Evolutionary conservation across 23 tunicate species (phyloP), one percentile per base, ranked within the genome.

Genomic region (Clavelina lepadiformis): DNA sequence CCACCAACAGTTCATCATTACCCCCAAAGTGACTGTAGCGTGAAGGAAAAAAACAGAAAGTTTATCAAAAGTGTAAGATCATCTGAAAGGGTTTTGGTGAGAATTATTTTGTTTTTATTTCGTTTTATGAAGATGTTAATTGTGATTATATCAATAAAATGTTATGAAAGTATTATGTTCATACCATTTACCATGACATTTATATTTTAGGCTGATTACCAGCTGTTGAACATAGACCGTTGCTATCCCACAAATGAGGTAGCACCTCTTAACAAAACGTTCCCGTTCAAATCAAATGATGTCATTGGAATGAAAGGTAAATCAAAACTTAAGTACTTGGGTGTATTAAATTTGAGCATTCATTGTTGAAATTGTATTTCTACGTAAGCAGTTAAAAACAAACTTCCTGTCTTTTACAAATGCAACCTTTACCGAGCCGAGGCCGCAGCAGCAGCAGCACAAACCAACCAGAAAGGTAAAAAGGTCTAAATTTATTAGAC

Each of bases 181-280:
- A n/a, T n/a, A n/a, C n/a, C n/a, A n/a, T n/a, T n/a, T n/a, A n/a
- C n/a, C n/a, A n/a, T n/a, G n/a, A n/a, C n/a, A n/a, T n/a, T n/a
- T n/a, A 18, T n/a, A 31, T 33, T 57, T 34, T 59, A 75, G 81
- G 81, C 54, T 13, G 51, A 75, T 20, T 75, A 75, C 61, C 69
- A 75, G 37, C 61, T 75, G 7, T 34, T 75, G 2, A 61, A 75
- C 46, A 52, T 75, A 28, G 81, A 75, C 23, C 71, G 81, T 15
- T 63, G 72, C 33, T 75, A 63, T 53, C 81, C 81, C 11, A 71
- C 81, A 5, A 75, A 75, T 23, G 81, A 71, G 51, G 61, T 75
- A 18, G 81, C 81, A 1, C 71, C 81, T 15, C 51, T 34, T 1
- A 63, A 71, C 46, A 52, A 63, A 29, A 53, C 38, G 13, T 51